Conservation (phyloP, 2,113 vertebrate species). For the Charina bottae region DNA sequence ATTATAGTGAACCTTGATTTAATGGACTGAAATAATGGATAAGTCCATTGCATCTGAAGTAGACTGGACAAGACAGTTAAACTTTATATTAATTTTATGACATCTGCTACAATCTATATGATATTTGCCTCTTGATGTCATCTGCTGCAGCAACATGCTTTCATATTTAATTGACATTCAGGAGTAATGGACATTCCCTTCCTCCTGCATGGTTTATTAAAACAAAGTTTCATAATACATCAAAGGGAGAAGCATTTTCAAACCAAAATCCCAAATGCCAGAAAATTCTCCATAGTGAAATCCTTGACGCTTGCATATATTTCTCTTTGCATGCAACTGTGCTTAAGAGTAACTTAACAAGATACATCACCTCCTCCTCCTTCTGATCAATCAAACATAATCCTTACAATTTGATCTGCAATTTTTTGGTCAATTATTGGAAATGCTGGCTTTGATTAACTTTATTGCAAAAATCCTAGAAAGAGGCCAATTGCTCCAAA, state of each 20-base stretch:
- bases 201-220: not conserved
- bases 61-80: too few relatives aligned
- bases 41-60: too few relatives aligned
- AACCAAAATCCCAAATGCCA: not conserved
- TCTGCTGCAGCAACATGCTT: not conserved
- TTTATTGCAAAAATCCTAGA: not conserved
- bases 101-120: not conserved
- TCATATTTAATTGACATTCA: not conserved
- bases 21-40: too few relatives aligned
- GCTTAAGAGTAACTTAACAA: not conserved
- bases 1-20: too few relatives aligned
- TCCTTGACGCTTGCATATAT: not conserved
- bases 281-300: not conserved
- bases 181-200: not conserved
- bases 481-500: not conserved
- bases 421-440: not conserved
- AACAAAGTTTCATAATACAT: not conserved
- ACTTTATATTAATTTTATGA: not conserved
- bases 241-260: not conserved
- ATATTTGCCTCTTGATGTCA: not conserved
- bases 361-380: not conserved
- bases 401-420: not conserved
- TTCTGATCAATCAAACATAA: not conserved
- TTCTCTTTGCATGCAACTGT: not conserved
- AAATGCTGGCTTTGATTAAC: not conserved